phyloP scores from a whole-genome alignment of 1,140 invertebrate genomes.

The Camponotus vicinus region DNA sequence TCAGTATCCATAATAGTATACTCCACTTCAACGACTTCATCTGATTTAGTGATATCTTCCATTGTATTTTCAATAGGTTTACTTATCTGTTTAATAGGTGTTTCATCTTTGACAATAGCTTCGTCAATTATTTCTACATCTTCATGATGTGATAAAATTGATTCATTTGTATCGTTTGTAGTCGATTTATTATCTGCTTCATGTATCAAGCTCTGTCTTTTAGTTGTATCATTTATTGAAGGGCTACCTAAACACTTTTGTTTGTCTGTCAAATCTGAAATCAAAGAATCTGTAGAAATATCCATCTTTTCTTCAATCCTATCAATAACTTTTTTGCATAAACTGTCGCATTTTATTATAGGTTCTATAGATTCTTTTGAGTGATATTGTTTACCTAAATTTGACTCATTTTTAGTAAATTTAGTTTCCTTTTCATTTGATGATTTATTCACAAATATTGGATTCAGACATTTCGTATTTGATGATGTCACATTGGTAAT shows the following conservation, averaged over 20 bases:
- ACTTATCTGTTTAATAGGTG: constrained; percentile 4
- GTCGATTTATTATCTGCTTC: constrained; percentile 2
- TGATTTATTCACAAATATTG: constrained; percentile 7
- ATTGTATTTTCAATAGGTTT: neutral
- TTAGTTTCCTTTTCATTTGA: constrained; percentile 50
- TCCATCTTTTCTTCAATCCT: neutral
- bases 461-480: constrained; percentile 2
- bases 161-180: constrained; percentile 17
- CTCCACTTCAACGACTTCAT: constrained; percentile 2
- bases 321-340: neutral
- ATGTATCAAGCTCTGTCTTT: neutral
- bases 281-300: constrained; percentile 1
- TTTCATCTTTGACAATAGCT: neutral
- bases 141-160: neutral
- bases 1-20: neutral
- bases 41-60: neutral
- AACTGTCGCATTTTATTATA: neutral
- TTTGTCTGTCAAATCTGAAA: neutral
- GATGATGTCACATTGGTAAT: neutral
- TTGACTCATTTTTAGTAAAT: neutral
- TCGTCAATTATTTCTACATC: neutral
- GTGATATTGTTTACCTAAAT: neutral
- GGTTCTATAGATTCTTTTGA: constrained; percentile 46
- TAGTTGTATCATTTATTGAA: constrained; percentile 1
- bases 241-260: neutral